These are phyloP conservation scores for Ophonus ardosiacus DNA, from an alignment of 2,888 invertebrate genomes.

Conservation along the genomic window DNA sequence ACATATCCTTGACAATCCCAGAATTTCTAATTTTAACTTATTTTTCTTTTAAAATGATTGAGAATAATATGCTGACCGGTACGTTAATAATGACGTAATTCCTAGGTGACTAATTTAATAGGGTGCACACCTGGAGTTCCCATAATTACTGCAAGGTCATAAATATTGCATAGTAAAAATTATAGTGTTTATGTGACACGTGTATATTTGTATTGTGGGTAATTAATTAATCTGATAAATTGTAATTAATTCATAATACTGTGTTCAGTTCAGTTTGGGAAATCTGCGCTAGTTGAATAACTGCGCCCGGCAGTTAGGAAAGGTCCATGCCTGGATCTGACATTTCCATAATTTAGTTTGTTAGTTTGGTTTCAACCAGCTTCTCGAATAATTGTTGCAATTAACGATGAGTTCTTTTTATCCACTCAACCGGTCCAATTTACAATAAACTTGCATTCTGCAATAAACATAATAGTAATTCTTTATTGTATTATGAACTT, in stretches of 20 bases:
- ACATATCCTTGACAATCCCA: too few species aligned
- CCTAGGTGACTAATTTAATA: neutral
- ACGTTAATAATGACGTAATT: neutral
- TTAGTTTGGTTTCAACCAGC: constrained; percentile 31
- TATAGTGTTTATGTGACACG: constrained; percentile 13
- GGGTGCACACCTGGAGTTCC: neutral
- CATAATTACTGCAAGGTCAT: neutral
- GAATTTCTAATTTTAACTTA: too few species aligned
- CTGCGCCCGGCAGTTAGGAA: constrained; percentile 43
- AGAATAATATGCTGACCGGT: neutral
- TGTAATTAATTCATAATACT: constrained; percentile 40
- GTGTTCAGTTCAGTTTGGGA: constrained; percentile 18
- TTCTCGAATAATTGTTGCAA: constrained; percentile 32
- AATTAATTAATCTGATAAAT: constrained; percentile 45
- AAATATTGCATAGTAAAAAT: neutral
- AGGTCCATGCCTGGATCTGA: constrained; percentile 46
- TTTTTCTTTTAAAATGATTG: neutral
- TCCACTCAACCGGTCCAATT: neutral
- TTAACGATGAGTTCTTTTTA: neutral
- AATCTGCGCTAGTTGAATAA: constrained; percentile 35
- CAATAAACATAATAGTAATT: too few species aligned
- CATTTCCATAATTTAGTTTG: constrained; percentile 55
- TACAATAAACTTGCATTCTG: too few species aligned
- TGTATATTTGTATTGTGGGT: constrained; percentile 20
- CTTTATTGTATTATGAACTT: too few species aligned